Evolutionary conservation across 2,888 invertebrate species (phyloP).

Genomic region (Heteromyza rotundicornis): DNA sequence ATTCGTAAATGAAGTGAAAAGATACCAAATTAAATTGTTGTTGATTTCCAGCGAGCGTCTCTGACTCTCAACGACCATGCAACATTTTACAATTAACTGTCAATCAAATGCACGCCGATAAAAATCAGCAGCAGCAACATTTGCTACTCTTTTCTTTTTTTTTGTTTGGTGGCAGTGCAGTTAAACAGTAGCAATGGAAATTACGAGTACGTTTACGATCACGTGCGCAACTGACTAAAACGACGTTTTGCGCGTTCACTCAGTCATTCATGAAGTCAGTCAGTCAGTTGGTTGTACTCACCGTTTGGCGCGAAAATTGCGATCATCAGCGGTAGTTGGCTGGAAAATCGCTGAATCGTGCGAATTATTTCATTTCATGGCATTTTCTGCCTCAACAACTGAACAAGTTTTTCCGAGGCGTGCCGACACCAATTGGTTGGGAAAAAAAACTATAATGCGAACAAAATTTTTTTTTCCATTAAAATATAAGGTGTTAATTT

Average conservation of each 20-base stretch:
- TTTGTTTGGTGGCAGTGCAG: neutral
- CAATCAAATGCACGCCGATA: conserved; percentile 1
- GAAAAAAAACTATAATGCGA: too few species aligned
- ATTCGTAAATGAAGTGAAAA: too few species aligned
- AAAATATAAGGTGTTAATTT: neutral
- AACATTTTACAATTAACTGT: neutral
- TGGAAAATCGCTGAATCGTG: conserved; percentile 21
- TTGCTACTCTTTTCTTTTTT: neutral
- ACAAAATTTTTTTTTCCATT: too few species aligned
- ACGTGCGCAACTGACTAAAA: neutral
- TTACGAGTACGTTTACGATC: neutral
- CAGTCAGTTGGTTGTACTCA: too few species aligned
- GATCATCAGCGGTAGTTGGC: neutral
- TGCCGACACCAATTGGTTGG: neutral
- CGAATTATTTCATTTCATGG: conserved; percentile 22
- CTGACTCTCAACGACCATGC: too few species aligned
- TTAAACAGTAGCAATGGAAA: neutral
- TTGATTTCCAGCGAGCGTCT: neutral
- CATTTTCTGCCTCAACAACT: neutral
- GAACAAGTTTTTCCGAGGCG: neutral
- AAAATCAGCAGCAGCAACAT: conserved; percentile 1
- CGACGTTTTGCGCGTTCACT: neutral
- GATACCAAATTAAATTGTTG: neutral
- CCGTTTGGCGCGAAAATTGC: neutral
- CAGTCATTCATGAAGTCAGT: neutral